Base-by-base conservation (phyloP, 2,888 invertebrate species). In the Leuctra nigra region DNA sequence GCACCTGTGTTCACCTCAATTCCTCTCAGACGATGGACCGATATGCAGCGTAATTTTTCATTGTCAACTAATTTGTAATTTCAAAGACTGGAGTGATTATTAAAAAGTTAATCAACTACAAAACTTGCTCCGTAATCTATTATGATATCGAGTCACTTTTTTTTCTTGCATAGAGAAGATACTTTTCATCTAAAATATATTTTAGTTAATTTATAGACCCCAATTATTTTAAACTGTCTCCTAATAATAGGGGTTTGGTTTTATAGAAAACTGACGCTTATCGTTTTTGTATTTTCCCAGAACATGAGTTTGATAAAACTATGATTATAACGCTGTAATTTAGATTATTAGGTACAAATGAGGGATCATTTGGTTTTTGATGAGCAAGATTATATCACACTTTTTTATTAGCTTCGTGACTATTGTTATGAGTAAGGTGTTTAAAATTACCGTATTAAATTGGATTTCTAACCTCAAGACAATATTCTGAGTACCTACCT, bases 161-260 rank as follows among this genome's bases (percentile, higher is more conserved):
- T 11, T 29, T 29, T 29, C 29, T 29, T 29, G 7, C 29, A 29
- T 29, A 29, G 6, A 29, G 20, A 18, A 29, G 29, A 29, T 29
- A 7, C 23, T 22, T 2, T 3, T 4, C 7, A n/a, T 20, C 44
- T n/a, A 2, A 6, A 18, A 7, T n/a, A 23, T 11, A 4, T 23
- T 44, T 44, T 44, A n/a, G 22, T 22, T 23, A 22, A 23, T 44
- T 44, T 23, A 2, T 20, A 4, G 44, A 44, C 22, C 44, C 23
- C 44, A 44, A 44, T 44, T 44, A 44, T 44, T 44, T 44, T 44
- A 44, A 44, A 44, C 44, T 20, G n/a, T 4, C 44, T 23, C 44
- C 1, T 44, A 44, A 44, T 44, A 23, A 44, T 44, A 44, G 44
- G 44, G 44, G 20, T 41, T 41, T 11, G 20, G 22, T 23, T 20